These are phyloP conservation scores for Neoniphon sammara DNA, from an alignment of 2,797 vertebrate species.

Conservation along the genomic window DNA sequence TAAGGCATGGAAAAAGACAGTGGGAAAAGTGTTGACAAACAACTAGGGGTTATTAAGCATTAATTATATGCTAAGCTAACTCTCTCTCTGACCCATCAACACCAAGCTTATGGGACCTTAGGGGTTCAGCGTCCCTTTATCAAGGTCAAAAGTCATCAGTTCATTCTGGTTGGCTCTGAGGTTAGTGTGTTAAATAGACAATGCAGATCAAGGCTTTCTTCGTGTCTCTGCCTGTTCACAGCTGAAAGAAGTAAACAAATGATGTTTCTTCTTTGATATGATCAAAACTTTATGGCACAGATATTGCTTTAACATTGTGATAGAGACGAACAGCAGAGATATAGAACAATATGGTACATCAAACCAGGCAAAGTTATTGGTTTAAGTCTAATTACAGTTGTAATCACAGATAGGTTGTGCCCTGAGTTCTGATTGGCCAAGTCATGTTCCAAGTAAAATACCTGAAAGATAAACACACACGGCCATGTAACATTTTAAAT, in stretches of 20 bases:
- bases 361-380: not conserved
- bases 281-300: conserved; percentile 16
- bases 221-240: conserved; percentile 43
- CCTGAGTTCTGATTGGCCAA: no score
- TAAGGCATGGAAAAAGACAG: conserved; percentile 79
- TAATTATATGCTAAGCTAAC: conserved; percentile 88
- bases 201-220: conserved; percentile 52
- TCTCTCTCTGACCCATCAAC: conserved; percentile 77
- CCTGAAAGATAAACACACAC: no score
- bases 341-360: not conserved
- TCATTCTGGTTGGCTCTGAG: conserved; percentile 71
- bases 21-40: conserved; percentile 86
- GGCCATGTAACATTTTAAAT: no score
- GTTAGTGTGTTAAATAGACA: conserved; percentile 56
- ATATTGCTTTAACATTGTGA: not conserved
- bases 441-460: no score
- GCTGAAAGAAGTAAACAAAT: conserved; percentile 47
- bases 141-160: conserved; percentile 84
- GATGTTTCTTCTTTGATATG: conserved; percentile 18
- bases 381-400: not conserved
- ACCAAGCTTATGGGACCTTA: conserved; percentile 79
- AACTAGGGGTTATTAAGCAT: conserved; percentile 85
- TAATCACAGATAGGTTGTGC: no score
- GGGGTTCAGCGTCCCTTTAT: conserved; percentile 81
- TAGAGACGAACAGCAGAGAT: conserved; percentile 18